Evolutionary conservation across 1,140 invertebrate genomes (phyloP).

Genomic region (Drosophila nigrodunni): DNA sequence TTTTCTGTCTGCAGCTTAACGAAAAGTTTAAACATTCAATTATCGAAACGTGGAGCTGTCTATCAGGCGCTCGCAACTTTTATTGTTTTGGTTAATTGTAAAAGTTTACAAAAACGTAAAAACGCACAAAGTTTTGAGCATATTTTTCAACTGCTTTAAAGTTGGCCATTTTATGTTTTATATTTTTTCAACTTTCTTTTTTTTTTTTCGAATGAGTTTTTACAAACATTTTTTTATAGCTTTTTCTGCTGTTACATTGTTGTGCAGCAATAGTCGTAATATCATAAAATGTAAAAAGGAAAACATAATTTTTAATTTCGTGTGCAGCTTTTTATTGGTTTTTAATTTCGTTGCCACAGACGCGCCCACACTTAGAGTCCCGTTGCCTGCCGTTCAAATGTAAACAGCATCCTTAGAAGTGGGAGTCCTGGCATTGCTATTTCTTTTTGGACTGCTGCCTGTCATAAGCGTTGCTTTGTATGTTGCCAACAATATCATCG

Average conservation of each 20-base stretch:
- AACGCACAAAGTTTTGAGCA: constrained; percentile 21
- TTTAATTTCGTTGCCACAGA: constrained; percentile 75
- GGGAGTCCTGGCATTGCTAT: constrained; percentile 2
- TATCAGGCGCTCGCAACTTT: constrained; percentile 56
- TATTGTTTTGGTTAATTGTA: constrained; percentile 73
- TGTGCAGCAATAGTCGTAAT: constrained; percentile 29
- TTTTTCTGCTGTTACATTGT: constrained; percentile 44
- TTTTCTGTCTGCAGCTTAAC: constrained; percentile 51
- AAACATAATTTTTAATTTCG: constrained; percentile 83
- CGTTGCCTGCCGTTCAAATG: constrained; percentile 47
- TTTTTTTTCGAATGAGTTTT: constrained; percentile 29
- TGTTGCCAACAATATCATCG: constrained; percentile 73
- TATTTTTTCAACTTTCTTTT: constrained; percentile 55
- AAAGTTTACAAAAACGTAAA: constrained; percentile 61
- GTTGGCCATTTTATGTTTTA: constrained; percentile 52
- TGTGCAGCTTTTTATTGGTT: constrained; percentile 77
- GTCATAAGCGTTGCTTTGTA: constrained; percentile 74
- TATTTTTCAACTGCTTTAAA: constrained; percentile 38
- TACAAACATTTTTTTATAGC: constrained; percentile 54
- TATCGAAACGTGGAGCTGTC: constrained; percentile 72
- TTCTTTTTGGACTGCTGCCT: constrained; percentile 28
- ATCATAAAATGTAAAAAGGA: constrained; percentile 55
- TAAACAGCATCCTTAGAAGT: constrained; percentile 77
- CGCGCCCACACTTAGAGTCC: constrained; percentile 36
- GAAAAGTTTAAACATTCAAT: constrained; percentile 64